A percentile compares a stretch with the other conserved stretches of the same genome.
These are phyloP conservation scores for Orientallactaga bullata DNA, from an alignment of 2,113 vertebrate species.

Conservation along the genomic window DNA sequence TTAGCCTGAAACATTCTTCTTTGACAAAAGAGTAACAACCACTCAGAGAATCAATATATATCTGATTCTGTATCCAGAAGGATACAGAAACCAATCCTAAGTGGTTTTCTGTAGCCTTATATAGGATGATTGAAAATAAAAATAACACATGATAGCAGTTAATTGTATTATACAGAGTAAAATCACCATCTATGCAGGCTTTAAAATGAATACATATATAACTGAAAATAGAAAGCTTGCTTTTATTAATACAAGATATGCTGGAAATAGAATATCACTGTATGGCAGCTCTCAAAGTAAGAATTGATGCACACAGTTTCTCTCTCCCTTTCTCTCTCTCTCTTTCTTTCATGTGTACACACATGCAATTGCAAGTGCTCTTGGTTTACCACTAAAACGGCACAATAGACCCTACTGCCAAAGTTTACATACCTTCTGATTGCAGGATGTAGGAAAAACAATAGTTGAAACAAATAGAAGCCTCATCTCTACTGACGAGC, in stretches of 20 bases:
- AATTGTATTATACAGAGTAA: constrained; percentile 1
- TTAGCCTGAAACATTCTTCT: not conserved
- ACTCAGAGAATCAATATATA: not conserved
- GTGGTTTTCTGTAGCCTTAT: not conserved
- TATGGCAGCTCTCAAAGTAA: not conserved
- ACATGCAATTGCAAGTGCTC: too few relatives aligned
- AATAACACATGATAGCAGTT: not conserved
- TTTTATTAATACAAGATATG: not conserved
- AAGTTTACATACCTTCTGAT: too few relatives aligned
- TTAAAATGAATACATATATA: not conserved
- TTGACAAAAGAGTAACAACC: not conserved
- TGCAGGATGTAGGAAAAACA: too few relatives aligned
- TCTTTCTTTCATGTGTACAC: too few relatives aligned
- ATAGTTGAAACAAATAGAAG: too few relatives aligned
- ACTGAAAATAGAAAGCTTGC: not conserved
- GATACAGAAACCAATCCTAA: not conserved
- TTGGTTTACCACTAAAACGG: too few relatives aligned
- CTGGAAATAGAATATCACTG: not conserved
- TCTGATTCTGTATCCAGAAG: not conserved
- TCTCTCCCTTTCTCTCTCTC: too few relatives aligned
- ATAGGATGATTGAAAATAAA: not conserved
- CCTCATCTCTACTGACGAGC: too few relatives aligned
- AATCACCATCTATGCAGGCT: not conserved
- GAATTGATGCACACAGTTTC: not conserved
- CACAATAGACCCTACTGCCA: too few relatives aligned